Percentiles rank a stretch among this genome's conserved stretches.
phyloP scores from a whole-genome alignment of 2,888 invertebrate species.

The Synanthedon andrenaeformis region DNA sequence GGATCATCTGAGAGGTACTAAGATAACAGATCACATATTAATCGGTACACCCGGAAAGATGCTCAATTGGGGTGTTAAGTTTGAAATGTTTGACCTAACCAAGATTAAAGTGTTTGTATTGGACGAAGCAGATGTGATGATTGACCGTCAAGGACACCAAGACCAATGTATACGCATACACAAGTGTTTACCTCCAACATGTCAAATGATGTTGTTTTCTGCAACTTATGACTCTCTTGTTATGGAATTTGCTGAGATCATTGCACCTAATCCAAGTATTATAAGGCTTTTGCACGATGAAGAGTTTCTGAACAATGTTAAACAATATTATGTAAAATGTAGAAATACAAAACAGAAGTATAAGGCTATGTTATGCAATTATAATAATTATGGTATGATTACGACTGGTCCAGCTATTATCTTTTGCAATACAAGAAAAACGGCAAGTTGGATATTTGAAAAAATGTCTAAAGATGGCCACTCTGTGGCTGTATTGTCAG shows the following conservation, averaged over 20 bases:
- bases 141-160: constrained; percentile 96
- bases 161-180: constrained; percentile 97
- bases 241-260: constrained; percentile 96
- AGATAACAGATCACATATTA: constrained; percentile 89
- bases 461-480: constrained; percentile 94
- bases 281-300: constrained; percentile 91
- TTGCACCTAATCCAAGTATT: constrained; percentile 91
- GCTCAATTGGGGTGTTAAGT: constrained; percentile 92
- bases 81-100: constrained; percentile 84
- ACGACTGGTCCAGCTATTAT: constrained; percentile 98
- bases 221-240: constrained; percentile 96
- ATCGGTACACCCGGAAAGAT: constrained; percentile 99
- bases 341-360: constrained; percentile 89
- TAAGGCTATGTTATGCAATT: constrained; percentile 89
- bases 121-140: constrained; percentile 99
- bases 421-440: constrained; percentile 93
- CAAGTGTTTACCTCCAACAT: constrained; percentile 78
- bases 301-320: constrained; percentile 95
- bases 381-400: constrained; percentile 95
- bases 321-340: constrained; percentile 96
- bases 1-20: constrained; percentile 79
- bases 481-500: constrained; percentile 92
- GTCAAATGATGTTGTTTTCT: constrained; percentile 99
- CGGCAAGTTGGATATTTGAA: constrained; percentile 88
- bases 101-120: constrained; percentile 95